Evolutionary conservation across 2,888 invertebrate genomes (phyloP), one percentile per base, ranked within the genome.

Genomic region (Noctuana brunneofusca): DNA sequence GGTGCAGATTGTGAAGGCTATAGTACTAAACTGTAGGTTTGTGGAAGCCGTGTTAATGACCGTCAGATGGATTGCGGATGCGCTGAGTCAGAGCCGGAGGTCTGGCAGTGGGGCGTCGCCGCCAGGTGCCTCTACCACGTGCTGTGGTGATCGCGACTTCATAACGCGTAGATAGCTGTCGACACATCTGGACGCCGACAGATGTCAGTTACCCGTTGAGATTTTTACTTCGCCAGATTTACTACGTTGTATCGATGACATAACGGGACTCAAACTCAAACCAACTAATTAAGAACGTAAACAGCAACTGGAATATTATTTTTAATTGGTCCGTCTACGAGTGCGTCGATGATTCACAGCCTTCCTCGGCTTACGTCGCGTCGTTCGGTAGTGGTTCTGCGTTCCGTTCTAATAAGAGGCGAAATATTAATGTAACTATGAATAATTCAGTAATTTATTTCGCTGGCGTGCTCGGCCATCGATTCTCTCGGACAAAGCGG

Each of bases 401-500:
- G 70, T 66, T 75, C 71, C 72, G 70, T 66, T 77, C 71, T 76
- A 77, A 76, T 75, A 75, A 68, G 70, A 78, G 66, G 71, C 75
- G 71, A 74, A 69, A 68, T 69, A 72, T 79, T 76, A 76, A 74
- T 76, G 74, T 74, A 75, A 75, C 74, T 83, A 81, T 79, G 80
- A 81, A 85, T 83, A 82, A 83, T 84, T 81, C 77, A 80, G 80
- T 78, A 75, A 78, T 85, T 83, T 83, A 84, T 81, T 75, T 80
- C 75, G 77, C 75, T 69, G 70, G 68, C 71, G 66, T 70, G 69
- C 64, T 62, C 66, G 71, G 63, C 69, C 74, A 73, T 77, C 77
- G 77, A 77, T 78, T 73, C 79, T 69, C 66, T 68, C 67, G 69
- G 73, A 67, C 84, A 89, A 88, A 88, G 85, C 75, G 74, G 85